Base-by-base conservation (phyloP, 2,888 invertebrate species). In the Odontocerum albicorne region DNA sequence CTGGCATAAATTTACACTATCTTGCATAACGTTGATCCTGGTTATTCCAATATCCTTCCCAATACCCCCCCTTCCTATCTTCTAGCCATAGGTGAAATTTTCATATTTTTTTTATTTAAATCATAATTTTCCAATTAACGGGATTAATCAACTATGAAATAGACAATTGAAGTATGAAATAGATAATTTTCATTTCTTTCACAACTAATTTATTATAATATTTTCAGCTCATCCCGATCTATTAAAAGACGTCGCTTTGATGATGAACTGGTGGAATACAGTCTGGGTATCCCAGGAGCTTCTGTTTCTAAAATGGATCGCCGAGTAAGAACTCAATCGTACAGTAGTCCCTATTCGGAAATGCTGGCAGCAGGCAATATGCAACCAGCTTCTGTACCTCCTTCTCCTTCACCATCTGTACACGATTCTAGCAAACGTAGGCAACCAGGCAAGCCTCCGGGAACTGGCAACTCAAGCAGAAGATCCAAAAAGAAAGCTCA, bases 191-290 rank as follows among this genome's bases (percentile, higher is more conserved):
- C n/a, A n/a, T n/a, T n/a, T n/a, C 15, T 38, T 38, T 16, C 3
- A 3, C 4, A n/a, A 1, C 8, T 2, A 17, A 17, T 16, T 3
- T 15, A 38, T 38, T 38, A 1, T 2, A n/a, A n/a, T n/a, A 4
- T 39, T 51, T 33, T 32, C 19, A 92, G 94, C 70, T 96, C 96
- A 8, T 93, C 92, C 20, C 81, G 97, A 55, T 96, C 96, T 1
- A 96, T 97, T 65, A 97, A 96, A 71, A 83, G 97, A 0, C 88
- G 92, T 65, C 90, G 96, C 64, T 97, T 97, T 73, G 97, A 97
- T 69, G 97, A 97, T 80, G 97, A 98, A 73, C 77, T 97, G 54
- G 96, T 97, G 0, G 96, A 97, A 65, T 93, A 92, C 63, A 92
- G 92, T 70, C 73, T 90, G 54, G 85, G 87, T 44, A 72, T 85